These are phyloP conservation scores for Salvelinus namaycush DNA, from an alignment of 2,113 vertebrate genomes.

Conservation along the genomic window DNA sequence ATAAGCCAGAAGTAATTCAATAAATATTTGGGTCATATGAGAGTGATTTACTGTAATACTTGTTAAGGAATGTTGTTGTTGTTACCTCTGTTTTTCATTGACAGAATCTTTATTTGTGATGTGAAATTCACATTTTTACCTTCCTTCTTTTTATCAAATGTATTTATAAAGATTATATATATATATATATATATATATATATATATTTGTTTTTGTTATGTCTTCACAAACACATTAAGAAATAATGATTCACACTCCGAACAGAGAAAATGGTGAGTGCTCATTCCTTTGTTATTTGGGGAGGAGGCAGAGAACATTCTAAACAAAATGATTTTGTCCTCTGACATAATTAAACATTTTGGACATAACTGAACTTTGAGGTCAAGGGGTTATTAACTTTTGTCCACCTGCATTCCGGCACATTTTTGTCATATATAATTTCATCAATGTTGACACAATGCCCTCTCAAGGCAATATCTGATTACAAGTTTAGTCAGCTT, in stretches of 20 bases:
- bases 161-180: not conserved
- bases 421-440: conserved; percentile 39
- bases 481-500: conserved; percentile 41
- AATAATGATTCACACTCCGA: not conserved
- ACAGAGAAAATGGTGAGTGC: not conserved
- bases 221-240: not conserved
- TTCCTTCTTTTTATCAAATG: not conserved
- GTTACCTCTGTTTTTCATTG: conserved; percentile 5
- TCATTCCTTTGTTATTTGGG: not conserved
- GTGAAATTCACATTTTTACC: not conserved
- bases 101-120: conserved; percentile 1
- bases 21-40: not conserved
- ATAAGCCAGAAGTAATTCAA: not conserved
- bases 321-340: conserved; percentile 9
- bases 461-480: conserved; percentile 47
- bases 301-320: not conserved
- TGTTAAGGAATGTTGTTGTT: not conserved
- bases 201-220: not conserved
- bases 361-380: conserved; percentile 24
- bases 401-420: conserved; percentile 30
- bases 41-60: not conserved
- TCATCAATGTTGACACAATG: conserved; percentile 49
- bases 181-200: not conserved
- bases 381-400: conserved; percentile 6
- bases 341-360: conserved; percentile 29